These are phyloP conservation scores for Delphinus delphis DNA, from an alignment of 2,113 vertebrate species.

Conservation along the genomic window DNA sequence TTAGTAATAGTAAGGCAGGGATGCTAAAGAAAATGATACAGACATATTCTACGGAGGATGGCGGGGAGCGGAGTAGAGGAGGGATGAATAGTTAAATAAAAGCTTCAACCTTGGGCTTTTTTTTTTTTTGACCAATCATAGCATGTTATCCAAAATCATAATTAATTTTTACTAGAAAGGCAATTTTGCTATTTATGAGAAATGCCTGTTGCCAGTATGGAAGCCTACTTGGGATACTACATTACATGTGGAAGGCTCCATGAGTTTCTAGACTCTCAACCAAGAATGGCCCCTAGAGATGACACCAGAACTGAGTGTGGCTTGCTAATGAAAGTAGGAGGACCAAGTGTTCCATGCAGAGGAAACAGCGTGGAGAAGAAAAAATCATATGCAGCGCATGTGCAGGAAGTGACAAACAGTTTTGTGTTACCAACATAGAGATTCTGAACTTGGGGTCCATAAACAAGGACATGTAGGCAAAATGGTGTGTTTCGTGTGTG, in stretches of 20 bases:
- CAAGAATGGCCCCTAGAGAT: neutral
- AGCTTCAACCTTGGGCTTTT: neutral
- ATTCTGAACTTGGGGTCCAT: neutral
- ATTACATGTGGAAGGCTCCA: neutral
- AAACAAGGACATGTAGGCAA: neutral
- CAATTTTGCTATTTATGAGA: neutral
- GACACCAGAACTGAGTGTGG: neutral
- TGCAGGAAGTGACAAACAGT: neutral
- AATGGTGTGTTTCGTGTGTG: neutral
- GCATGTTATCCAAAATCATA: neutral
- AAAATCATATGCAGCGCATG: neutral
- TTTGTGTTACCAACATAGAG: neutral
- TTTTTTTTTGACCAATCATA: neutral
- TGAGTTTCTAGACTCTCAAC: neutral
- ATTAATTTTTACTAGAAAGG: conserved; percentile 32
- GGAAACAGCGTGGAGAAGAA: neutral
- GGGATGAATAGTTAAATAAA: neutral
- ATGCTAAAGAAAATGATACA: neutral
- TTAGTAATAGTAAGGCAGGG: neutral
- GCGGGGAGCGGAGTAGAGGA: neutral
- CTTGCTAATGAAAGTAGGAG: neutral
- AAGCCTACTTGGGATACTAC: neutral
- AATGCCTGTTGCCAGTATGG: neutral
- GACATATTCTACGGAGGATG: neutral
- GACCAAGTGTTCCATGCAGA: neutral